phyloP scores from a whole-genome alignment of 2,797 vertebrate genomes.

The Melopsittacus undulatus region DNA sequence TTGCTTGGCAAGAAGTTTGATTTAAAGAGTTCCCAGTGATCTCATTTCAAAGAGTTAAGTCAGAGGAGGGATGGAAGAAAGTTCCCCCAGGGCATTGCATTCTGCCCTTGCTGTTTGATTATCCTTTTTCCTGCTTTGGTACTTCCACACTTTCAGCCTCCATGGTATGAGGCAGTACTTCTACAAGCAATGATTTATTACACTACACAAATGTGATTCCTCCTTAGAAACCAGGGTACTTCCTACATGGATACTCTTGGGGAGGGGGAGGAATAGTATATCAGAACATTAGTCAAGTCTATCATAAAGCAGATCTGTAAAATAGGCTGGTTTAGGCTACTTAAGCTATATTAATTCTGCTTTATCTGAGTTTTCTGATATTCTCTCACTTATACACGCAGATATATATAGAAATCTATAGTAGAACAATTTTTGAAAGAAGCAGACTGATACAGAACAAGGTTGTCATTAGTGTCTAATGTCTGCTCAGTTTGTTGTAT shows the following conservation, averaged over 20 bases:
- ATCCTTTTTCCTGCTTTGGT: background rate
- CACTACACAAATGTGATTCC: background rate
- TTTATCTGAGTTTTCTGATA: background rate
- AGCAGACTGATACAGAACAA: background rate
- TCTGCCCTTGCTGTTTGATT: background rate
- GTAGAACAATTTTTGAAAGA: background rate
- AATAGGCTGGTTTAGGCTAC: background rate
- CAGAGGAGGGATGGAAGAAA: background rate
- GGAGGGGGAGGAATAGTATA: background rate
- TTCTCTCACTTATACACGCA: background rate
- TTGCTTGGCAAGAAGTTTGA: background rate
- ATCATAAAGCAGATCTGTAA: background rate
- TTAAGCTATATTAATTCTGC: background rate
- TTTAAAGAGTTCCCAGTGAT: background rate
- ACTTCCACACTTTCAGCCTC: background rate
- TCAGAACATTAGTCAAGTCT: background rate
- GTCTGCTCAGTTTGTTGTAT: background rate
- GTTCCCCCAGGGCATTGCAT: background rate
- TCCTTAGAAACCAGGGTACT: background rate
- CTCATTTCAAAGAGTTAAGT: background rate
- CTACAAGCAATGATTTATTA: background rate
- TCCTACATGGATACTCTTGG: background rate
- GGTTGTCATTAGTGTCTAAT: background rate
- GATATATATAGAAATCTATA: background rate
- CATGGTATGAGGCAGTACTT: rapidly evolving